Evolutionary conservation across 2,888 invertebrate genomes (phyloP).

Genomic region (Caenorhabditis sp.): DNA sequence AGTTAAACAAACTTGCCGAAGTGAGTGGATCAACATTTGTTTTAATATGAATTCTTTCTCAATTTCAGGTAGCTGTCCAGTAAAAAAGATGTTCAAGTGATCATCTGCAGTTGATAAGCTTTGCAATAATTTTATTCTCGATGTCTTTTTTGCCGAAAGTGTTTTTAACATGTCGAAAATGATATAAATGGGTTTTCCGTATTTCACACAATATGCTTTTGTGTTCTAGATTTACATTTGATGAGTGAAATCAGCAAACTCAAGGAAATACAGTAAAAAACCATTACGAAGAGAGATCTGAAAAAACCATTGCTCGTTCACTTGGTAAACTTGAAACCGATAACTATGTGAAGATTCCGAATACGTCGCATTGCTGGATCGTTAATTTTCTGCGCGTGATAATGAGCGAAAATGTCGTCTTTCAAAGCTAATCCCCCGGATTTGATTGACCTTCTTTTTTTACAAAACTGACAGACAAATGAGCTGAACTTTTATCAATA

Average conservation of each 20-base stretch:
- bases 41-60: background rate
- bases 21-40: slow-evolving; percentile 18
- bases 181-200: background rate
- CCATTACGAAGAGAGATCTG: background rate
- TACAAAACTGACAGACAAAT: background rate
- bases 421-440: background rate
- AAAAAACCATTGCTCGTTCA: background rate
- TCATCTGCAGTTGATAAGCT: background rate
- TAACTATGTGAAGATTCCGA: background rate
- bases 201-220: background rate
- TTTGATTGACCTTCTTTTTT: background rate
- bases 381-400: background rate
- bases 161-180: background rate
- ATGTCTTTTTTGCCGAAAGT: too few relatives aligned
- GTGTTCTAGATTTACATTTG: background rate
- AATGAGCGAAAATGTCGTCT: slow-evolving; percentile 6
- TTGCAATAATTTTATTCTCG: background rate
- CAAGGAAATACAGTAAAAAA: background rate
- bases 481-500: background rate
- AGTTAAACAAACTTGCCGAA: slow-evolving; percentile 69
- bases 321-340: background rate
- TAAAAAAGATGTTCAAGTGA: background rate
- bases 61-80: slow-evolving; percentile 24
- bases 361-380: background rate
- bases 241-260: background rate